Conservation (phyloP, 2,888 invertebrate species). For the Pristionchus arcanus region DNA sequence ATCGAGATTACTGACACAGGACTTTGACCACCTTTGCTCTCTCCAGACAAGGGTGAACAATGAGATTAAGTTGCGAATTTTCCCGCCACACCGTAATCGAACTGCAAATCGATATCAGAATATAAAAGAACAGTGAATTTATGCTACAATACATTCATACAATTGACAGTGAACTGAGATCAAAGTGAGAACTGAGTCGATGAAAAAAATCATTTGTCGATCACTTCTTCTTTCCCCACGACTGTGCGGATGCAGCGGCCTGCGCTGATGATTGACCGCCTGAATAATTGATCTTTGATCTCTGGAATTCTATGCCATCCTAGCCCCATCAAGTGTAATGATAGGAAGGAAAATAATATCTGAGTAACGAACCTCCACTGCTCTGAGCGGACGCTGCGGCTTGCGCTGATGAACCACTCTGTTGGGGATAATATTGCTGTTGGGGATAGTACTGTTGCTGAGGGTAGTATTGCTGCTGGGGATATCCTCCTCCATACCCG, state of each 20-base stretch:
- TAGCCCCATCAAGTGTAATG: neutral
- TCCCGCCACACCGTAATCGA: too few relatives aligned
- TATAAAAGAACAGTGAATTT: neutral
- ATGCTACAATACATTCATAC: neutral
- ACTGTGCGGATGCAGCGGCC: neutral
- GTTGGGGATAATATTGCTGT: neutral
- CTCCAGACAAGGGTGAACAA: too few relatives aligned
- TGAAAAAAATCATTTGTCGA: neutral
- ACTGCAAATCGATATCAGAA: too few relatives aligned
- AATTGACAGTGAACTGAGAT: neutral
- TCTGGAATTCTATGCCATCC: neutral
- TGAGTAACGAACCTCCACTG: neutral
- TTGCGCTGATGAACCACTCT: neutral
- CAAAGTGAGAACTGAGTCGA: neutral
- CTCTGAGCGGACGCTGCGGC: neutral
- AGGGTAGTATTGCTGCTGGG: neutral
- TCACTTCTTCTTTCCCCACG: slow-evolving; percentile 21
- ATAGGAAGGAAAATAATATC: too few relatives aligned
- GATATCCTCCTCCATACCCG: neutral
- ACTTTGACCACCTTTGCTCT: too few relatives aligned
- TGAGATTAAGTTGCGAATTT: too few relatives aligned
- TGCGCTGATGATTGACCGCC: neutral
- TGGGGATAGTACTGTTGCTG: slow-evolving; percentile 7
- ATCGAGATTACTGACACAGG: neutral
- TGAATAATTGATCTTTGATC: neutral